Base-by-base conservation (phyloP, 1,140 invertebrate species). In the Helicoverpa armigera region DNA sequence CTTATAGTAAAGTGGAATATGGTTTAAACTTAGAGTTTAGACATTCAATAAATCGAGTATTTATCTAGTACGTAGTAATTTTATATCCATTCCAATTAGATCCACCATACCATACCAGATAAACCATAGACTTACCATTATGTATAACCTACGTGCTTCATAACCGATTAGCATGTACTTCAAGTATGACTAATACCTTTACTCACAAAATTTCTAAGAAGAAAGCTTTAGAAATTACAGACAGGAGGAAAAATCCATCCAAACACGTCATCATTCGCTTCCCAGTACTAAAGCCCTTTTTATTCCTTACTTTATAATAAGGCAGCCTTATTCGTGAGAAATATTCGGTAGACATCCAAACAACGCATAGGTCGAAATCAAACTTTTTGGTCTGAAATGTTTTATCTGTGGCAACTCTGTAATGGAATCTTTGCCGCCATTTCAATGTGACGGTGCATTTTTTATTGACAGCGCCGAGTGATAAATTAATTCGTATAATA, bases 171-270 rank as follows among this genome's bases (percentile, higher is more conserved):
- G 3, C 13, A 29, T 72, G 50, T 54, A 72, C 50, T 53, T 54
- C n/a, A 72, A 4, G 23, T 61, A 77, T 77, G 75, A 77, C 14
- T 77, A 50, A 77, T n/a, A 31, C 5, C 13, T 4, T 60, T 53
- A 61, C 48, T 65, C 43, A 67, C 13, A 77, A 14, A 18, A 77
- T 54, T 80, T 67, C 79, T 61, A n/a, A 61, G 69, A 80, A 81
- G 48, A 77, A 74, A 80, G 80, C 53, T 76, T 61, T 61, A 76
- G 72, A 73, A 75, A 81, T 58, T 81, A 54, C 51, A 58, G 31
- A 35, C 54, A 81, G 56, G 35, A 79, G 78, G 78, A 79, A 79
- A 79, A 72, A 69, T 48, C 54, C 16, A n/a, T 18, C 18, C 43
- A 50, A 35, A 61, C 78, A 79, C 78, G 78, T 79, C 78, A 79